Evolutionary conservation across 2,797 vertebrate species (phyloP).

Genomic region (Parauchenoglanis punctatus): DNA sequence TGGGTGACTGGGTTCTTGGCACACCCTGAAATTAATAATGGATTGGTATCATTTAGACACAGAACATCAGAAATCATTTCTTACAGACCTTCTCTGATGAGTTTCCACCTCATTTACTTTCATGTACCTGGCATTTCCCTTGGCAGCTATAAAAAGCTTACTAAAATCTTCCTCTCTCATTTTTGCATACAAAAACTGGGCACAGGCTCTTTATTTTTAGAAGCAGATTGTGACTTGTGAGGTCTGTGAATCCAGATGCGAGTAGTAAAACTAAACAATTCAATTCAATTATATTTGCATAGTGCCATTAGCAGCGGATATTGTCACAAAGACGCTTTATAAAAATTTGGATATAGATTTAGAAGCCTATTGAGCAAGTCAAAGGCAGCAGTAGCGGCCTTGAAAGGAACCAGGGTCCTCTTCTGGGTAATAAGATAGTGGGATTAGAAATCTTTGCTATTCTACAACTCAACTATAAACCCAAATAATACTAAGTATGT

Average conservation of each 20-base stretch:
- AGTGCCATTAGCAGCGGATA: no score
- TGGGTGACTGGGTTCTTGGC: constrained; percentile 24
- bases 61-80: constrained; percentile 42
- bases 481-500: neutral
- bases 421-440: neutral
- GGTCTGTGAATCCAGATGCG: constrained; percentile 9
- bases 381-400: neutral
- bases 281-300: neutral
- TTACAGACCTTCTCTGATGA: constrained; percentile 45
- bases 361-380: neutral
- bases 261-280: constrained; percentile 24
- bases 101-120: constrained; percentile 54
- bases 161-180: constrained; percentile 2
- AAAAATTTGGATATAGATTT: neutral
- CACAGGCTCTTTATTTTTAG: neutral
- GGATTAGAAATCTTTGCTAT: neutral
- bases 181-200: neutral
- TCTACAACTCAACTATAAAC: neutral
- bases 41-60: constrained; percentile 48
- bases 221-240: constrained; percentile 7
- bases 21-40: constrained; percentile 49
- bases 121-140: constrained; percentile 47
- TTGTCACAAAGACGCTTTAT: neutral
- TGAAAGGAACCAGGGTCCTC: neutral
- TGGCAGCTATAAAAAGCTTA: constrained; percentile 40